Evolutionary conservation across 2,888 invertebrate genomes (phyloP), one percentile per base, ranked within the genome.

Genomic region (Drosophila rubida): DNA sequence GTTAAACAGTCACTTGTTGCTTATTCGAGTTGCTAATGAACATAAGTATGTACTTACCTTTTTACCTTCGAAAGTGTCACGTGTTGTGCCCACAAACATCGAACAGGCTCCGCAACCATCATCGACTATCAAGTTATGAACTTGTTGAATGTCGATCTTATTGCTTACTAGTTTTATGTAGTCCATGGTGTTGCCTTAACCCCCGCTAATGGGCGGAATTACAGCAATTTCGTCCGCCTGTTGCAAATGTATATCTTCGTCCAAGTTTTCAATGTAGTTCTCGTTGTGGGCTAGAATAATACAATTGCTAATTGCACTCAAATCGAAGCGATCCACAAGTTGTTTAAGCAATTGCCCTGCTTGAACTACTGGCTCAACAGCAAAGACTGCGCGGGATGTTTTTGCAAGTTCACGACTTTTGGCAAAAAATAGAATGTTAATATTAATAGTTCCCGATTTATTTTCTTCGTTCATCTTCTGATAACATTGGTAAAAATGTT

Each of bases 191-290:
- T 9, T 6, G n/a, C 0, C 1, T 93, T 94, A 96, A 84, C 98
- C 98, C 84, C 98, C 98, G 92, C 98, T 98, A 51, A 99, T 93
- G 0, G 98, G 98, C 54, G 98, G 98, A 89, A 99, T 98, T 11
- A 98, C 94, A 69, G 98, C 98, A 69, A 98, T 94, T 91, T 95
- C 96, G 93, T 98, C 98, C 69, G 94, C 94, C 23, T 94, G 93
- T 37, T 93, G 93, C 5, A 97, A 91, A 19, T 92, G 90, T 37
- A 96, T 91, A 39, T 92, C 91, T 35, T 92, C 91, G 32, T 93
- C 92, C 1, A 93, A 92, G 58, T 93, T 92, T 13, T 93, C 92
- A 69, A 95, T 93, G 79, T 97, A 97, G 75, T 95, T 95, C 89
- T 97, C 96, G 93, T 98, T 98, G 49, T 96, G 92, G 0, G 98